A percentile compares a stretch with the other conserved stretches of the same genome.
Evolutionary conservation across 2,113 vertebrate genomes (phyloP).

Genomic region (Microcebus tavaratra): DNA sequence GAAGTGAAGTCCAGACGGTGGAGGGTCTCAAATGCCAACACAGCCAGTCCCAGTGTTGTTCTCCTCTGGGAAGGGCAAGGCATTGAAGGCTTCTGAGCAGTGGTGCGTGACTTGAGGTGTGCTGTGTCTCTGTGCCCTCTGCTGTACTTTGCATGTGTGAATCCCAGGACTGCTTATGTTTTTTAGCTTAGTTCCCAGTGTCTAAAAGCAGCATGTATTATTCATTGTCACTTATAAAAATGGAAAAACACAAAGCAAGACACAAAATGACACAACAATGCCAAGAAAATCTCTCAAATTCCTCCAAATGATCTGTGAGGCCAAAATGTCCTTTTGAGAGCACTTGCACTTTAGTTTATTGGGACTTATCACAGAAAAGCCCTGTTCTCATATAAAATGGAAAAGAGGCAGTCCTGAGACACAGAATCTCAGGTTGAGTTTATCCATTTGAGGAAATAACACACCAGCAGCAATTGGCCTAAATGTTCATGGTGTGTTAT

Average conservation of each 20-base stretch:
- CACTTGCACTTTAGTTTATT: not conserved
- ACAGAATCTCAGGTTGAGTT: not conserved
- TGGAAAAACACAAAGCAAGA: accelerated
- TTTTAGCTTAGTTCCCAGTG: not conserved
- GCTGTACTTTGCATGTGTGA: too few species aligned
- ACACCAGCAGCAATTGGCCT: not conserved
- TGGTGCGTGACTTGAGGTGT: not conserved
- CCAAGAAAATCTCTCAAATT: not conserved
- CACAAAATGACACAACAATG: not conserved
- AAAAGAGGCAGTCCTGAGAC: not conserved
- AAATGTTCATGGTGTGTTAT: not conserved
- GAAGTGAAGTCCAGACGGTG: not conserved
- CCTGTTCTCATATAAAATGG: not conserved
- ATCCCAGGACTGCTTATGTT: accelerated
- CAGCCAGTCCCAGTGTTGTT: not conserved
- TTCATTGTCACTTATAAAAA: not conserved
- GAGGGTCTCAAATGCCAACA: not conserved
- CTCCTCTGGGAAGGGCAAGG: not conserved
- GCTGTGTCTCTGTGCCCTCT: not conserved
- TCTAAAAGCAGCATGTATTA: not conserved
- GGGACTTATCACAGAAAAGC: conserved; percentile 1
- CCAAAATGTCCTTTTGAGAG: not conserved
- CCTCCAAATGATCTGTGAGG: not conserved
- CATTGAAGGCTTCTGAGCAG: not conserved
- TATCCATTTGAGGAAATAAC: not conserved